A percentile compares a stretch with the other conserved stretches of the same genome.
These are phyloP conservation scores for Trachythela sp. DNA, from an alignment of 64 coral and sea anemone species.

Conservation along the genomic window DNA sequence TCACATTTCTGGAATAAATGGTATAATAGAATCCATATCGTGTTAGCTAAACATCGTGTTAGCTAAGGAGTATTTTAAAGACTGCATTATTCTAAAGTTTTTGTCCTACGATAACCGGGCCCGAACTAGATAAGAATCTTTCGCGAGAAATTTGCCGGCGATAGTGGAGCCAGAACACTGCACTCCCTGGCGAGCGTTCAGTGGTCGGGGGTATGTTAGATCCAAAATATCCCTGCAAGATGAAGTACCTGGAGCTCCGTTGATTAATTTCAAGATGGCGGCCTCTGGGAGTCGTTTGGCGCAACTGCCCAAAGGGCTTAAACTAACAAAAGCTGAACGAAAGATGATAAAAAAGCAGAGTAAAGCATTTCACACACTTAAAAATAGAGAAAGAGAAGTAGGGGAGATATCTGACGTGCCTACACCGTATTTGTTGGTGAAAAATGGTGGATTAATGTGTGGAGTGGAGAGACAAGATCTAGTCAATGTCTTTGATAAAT, in stretches of 20 bases:
- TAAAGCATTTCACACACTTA: constrained; percentile 57
- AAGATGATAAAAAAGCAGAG: constrained; percentile 75
- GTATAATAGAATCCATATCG: too few relatives aligned
- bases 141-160: too few relatives aligned
- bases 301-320: neutral
- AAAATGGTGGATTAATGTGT: constrained; percentile 93
- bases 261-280: neutral
- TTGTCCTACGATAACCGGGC: too few relatives aligned
- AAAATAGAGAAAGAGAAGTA: constrained; percentile 57
- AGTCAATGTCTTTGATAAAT: constrained; percentile 57
- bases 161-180: too few relatives aligned
- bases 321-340: constrained; percentile 80
- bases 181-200: too few relatives aligned
- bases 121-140: too few relatives aligned
- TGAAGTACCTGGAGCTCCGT: neutral
- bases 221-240: too few relatives aligned
- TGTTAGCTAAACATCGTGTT: too few relatives aligned
- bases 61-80: too few relatives aligned
- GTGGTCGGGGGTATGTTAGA: too few relatives aligned
- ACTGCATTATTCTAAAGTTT: too few relatives aligned
- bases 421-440: constrained; percentile 73
- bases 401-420: constrained; percentile 61
- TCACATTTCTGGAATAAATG: too few relatives aligned
- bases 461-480: constrained; percentile 64
- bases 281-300: neutral